Base-by-base conservation (phyloP, 2,797 vertebrate species). In the Enteromius paludinosus region DNA sequence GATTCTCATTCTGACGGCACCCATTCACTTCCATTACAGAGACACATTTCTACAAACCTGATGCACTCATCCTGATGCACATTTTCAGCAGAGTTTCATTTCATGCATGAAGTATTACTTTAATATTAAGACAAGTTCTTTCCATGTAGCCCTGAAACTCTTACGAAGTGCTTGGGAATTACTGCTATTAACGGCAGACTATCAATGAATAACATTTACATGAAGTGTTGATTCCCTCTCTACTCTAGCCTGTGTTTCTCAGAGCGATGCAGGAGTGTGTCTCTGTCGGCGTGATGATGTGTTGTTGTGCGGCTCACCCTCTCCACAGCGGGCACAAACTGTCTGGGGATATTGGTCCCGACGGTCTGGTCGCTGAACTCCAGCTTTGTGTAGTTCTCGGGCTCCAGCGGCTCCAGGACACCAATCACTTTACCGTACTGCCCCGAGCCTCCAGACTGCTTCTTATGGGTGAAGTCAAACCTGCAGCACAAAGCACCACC, bases 391-490 rank as follows among this genome's bases (percentile, higher is more conserved):
- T 89, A 95, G 82, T 93, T 78, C 25, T 98, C 96, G 0, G 90
- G 20, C 0, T 97, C 94, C 87, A 99, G 91, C 17, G 97, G 97
- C 88, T 99, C 96, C 3, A 99, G 90, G 8, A 94, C 88, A 0
- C 98, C 98, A 0, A 94, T 93, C 0, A 99, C 98, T 91, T 98
- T 99, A 41, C 98, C 98, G 0, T 93, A 99, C 90, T 99, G 98
- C 4, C 98, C 98, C 0, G 98, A 95, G 28, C 98, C 98, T 0
- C 98, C 98, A 0, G 91, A 92, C 90, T 99, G 98, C 85, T 94
- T 99, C 93, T 99, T 99, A 86, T 99, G 98, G 1, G 96, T 98
- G 86, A 94, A 99, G 4, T 99, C 96, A 91, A 99, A 99, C 87
- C 98, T 99, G 68, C 9, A 81, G 25, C 52, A 77, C 38, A 38